phyloP scores from a whole-genome alignment of 2,113 vertebrate species.

The Oryzias celebensis region DNA sequence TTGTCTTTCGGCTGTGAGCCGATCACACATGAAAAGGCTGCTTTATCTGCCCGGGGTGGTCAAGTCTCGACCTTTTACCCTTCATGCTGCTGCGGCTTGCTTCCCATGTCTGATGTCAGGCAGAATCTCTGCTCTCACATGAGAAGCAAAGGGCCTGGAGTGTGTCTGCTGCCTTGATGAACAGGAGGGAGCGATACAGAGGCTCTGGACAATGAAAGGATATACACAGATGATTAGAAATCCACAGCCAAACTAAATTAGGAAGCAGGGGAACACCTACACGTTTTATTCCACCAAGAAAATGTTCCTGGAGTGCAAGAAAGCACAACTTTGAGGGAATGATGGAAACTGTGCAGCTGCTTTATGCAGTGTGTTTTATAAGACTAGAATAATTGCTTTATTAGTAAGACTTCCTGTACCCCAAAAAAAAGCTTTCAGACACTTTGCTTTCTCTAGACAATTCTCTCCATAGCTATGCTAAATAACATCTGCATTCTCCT shows the following conservation, averaged over 20 bases:
- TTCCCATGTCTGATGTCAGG: slow-evolving; percentile 73
- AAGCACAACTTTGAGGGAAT: slow-evolving; percentile 1
- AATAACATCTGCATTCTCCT: too few species aligned
- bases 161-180: slow-evolving; percentile 58
- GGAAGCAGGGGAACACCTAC: slow-evolving; percentile 46
- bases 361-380: too few species aligned
- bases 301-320: neutral
- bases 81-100: slow-evolving; percentile 58
- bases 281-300: slow-evolving; percentile 5
- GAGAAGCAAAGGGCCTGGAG: slow-evolving; percentile 58
- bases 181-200: slow-evolving; percentile 17
- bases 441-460: too few species aligned
- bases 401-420: too few species aligned
- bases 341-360: neutral
- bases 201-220: slow-evolving; percentile 54
- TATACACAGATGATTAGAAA: slow-evolving; percentile 54
- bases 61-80: slow-evolving; percentile 69
- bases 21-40: slow-evolving; percentile 72
- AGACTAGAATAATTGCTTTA: too few species aligned
- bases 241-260: slow-evolving; percentile 41
- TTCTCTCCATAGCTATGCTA: too few species aligned
- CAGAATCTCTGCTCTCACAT: slow-evolving; percentile 56
- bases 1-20: slow-evolving; percentile 60
- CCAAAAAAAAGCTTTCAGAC: too few species aligned
- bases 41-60: slow-evolving; percentile 73